Base-by-base conservation (phyloP, 35 echinoderm and acorn worm genomes). In the Ophioderma brevispina region DNA sequence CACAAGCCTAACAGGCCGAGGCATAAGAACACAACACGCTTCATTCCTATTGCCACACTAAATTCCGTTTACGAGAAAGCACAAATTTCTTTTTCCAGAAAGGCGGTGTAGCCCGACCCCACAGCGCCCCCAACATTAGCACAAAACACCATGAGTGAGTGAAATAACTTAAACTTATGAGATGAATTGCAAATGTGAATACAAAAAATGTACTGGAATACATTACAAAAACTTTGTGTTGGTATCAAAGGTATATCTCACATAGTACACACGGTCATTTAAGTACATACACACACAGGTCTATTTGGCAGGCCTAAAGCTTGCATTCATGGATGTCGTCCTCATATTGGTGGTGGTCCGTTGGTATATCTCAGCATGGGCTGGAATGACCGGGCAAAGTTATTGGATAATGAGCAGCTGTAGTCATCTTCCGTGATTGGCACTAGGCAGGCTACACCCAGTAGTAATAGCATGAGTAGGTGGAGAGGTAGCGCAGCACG, bases 391-490 rank as follows among this genome's bases (percentile, higher is more conserved):
- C 90, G 88, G 59, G 97, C 97, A 93, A 99, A 95, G 91, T 95
- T 99, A 85, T 99, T 99, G 50, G 87, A 84, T 19, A 99, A 80
- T 34, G 88, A 80, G 81, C 97, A 99, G 85, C 97, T 95, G 76
- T 95, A 95, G 75, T 99, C 97, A 31, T 99, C 97, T 50, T 95
- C 97, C 0, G 97, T 92, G 91, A 99, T 89, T 25, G 97, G 97
- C 17, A 99, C 91, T 43, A 99, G 91, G 42, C 97, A 99, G n/a
- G 97, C 97, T 84, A 99, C 97, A 37, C 97, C 97, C 46, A 99
- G 91, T 23, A 99, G 91, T 33, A 99, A 89, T 21, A 99, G 85
- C 97, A 99, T 99, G 75, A 99, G 75, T 6, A 99, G 84, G 28
- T 99, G 97, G 49, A 99, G 81, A 31, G 97, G 97, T 77, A 99